phyloP scores from a whole-genome alignment of 1,140 invertebrate species.

The Drosophila fuyamai region DNA sequence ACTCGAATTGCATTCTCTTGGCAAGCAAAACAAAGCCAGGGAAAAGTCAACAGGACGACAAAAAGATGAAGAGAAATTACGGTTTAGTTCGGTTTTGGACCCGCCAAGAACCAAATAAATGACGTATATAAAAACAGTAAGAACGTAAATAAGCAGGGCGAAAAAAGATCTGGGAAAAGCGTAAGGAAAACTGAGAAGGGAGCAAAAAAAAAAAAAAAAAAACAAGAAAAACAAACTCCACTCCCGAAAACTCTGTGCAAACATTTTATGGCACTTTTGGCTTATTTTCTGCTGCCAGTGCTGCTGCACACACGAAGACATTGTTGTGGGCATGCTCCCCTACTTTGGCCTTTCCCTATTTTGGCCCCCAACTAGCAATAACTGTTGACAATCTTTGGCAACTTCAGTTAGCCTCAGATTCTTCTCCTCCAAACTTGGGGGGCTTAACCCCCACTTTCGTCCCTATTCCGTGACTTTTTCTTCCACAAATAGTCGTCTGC shows the following conservation, averaged over 20 bases:
- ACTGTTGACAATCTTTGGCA: constrained; percentile 81
- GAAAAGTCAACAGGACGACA: constrained; percentile 20
- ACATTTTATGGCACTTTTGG: constrained; percentile 80
- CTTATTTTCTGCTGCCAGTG: constrained; percentile 61
- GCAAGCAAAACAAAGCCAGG: constrained; percentile 26
- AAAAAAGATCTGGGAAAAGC: background rate
- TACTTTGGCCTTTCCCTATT: background rate
- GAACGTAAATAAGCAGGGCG: constrained; percentile 56
- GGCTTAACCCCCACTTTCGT: background rate
- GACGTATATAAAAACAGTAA: constrained; percentile 71
- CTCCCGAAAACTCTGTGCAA: constrained; percentile 68
- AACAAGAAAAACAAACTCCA: constrained; percentile 24
- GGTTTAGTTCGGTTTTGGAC: constrained; percentile 40
- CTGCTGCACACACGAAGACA: constrained; percentile 54
- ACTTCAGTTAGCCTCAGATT: constrained; percentile 64
- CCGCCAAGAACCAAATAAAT: constrained; percentile 64
- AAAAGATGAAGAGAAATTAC: constrained; percentile 38
- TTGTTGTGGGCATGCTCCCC: constrained; percentile 1
- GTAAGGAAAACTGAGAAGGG: constrained; percentile 26
- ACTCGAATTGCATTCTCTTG: background rate
- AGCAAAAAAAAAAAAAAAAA: background rate
- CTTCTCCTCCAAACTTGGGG: constrained; percentile 22
- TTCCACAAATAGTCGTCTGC: background rate
- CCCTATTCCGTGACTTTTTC: background rate
- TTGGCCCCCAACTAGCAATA: constrained; percentile 54